Evolutionary conservation across 2,113 vertebrate genomes (phyloP).

Genomic region (Ailuropoda melanoleuca): DNA sequence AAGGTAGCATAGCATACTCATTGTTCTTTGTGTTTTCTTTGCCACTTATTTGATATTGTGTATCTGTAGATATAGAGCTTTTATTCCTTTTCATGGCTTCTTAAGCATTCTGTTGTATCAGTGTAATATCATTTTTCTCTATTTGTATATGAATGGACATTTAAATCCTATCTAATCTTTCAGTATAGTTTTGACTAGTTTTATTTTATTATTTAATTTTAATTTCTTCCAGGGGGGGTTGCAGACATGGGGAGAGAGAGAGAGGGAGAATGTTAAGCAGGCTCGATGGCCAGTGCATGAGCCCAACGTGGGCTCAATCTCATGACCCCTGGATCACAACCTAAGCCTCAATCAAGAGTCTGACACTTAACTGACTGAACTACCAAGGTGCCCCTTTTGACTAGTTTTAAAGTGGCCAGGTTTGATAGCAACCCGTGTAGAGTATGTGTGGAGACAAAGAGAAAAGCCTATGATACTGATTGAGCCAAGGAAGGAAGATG

Average conservation of each 20-base stretch:
- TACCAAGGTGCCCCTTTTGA: background rate
- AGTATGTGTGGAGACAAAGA: background rate
- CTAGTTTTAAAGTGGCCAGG: background rate
- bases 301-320: too few relatives aligned
- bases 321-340: too few relatives aligned
- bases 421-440: background rate
- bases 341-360: too few relatives aligned
- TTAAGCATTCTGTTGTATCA: background rate
- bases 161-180: slow-evolving; percentile 29
- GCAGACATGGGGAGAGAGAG: too few relatives aligned
- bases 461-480: background rate
- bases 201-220: background rate
- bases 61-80: background rate
- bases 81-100: background rate
- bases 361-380: too few relatives aligned
- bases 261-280: too few relatives aligned
- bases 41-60: background rate
- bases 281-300: too few relatives aligned
- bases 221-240: too few relatives aligned
- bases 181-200: background rate
- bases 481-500: background rate
- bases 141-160: background rate
- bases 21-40: slow-evolving; percentile 19
- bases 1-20: background rate
- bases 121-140: background rate